A percentile compares a stretch with the other conserved stretches of the same genome.
Evolutionary conservation across 1,140 invertebrate species (phyloP).

Genomic region (Ceratoteleas bidentatus): DNA sequence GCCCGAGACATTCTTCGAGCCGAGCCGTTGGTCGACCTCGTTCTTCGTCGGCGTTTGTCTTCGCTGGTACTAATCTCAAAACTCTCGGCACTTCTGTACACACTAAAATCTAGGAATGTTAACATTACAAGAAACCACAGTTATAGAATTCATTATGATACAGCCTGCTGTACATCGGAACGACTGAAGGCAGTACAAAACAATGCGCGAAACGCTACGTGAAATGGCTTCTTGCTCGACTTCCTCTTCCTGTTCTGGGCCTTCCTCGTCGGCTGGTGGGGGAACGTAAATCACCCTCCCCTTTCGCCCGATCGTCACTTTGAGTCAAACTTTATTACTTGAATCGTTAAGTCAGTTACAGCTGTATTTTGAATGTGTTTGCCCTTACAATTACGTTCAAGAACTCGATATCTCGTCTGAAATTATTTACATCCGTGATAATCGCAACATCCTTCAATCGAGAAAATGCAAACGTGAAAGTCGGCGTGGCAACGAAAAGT

Average conservation of each 20-base stretch:
- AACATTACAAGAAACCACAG: slow-evolving; percentile 80
- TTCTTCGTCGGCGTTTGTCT: slow-evolving; percentile 27
- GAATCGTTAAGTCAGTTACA: slow-evolving; percentile 53
- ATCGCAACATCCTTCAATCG: slow-evolving; percentile 31
- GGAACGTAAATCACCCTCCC: slow-evolving; percentile 2
- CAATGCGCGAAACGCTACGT: slow-evolving; percentile 60
- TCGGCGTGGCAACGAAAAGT: no score
- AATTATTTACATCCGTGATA: slow-evolving; percentile 57
- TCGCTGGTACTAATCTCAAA: slow-evolving; percentile 72
- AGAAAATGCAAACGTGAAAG: slow-evolving; percentile 30
- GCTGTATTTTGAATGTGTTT: slow-evolving; percentile 42
- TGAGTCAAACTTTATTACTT: slow-evolving; percentile 49
- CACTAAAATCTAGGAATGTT: slow-evolving; percentile 80
- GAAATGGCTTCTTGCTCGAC: slow-evolving; percentile 36
- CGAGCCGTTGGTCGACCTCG: slow-evolving; percentile 5
- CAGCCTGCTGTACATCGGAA: slow-evolving; percentile 80
- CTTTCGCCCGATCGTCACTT: not conserved
- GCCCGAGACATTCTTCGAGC: slow-evolving; percentile 26
- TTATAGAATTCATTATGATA: slow-evolving; percentile 80
- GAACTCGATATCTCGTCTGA: slow-evolving; percentile 39
- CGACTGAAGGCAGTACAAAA: slow-evolving; percentile 78
- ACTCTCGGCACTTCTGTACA: slow-evolving; percentile 77
- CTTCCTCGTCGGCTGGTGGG: slow-evolving; percentile 6
- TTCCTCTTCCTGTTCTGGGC: not conserved
- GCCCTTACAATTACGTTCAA: slow-evolving; percentile 38